A percentile compares a stretch with the other conserved stretches of the same genome.
Evolutionary conservation across 2,113 vertebrate species (phyloP).

Genomic region (Coryphaenoides rupestris): DNA sequence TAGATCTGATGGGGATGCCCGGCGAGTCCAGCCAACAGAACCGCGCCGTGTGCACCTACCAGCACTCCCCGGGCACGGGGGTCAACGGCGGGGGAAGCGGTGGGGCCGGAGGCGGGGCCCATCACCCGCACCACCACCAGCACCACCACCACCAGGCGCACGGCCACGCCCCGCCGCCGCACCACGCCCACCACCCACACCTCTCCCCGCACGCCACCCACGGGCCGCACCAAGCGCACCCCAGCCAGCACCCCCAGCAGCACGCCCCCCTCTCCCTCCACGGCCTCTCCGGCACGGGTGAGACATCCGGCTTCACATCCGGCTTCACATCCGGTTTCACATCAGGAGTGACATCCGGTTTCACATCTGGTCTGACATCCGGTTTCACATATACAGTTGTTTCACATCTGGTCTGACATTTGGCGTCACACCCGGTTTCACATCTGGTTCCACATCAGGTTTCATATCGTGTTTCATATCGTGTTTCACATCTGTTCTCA

Average conservation of each 20-base stretch:
- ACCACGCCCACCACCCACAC: conserved; percentile 66
- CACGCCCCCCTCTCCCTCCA: conserved; percentile 76
- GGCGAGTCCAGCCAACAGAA: conserved; percentile 74
- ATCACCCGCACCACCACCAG: conserved; percentile 53
- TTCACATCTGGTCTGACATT: no score
- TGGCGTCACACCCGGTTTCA: no score
- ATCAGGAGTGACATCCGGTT: no score
- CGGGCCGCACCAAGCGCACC: conserved; percentile 52
- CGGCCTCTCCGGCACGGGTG: conserved; percentile 75
- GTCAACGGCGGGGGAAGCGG: conserved; percentile 34
- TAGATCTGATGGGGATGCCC: conserved; percentile 80
- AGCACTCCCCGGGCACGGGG: conserved; percentile 72
- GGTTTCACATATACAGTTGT: no score
- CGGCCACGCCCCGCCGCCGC: conserved; percentile 48
- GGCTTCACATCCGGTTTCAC: no score
- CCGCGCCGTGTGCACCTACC: conserved; percentile 81
- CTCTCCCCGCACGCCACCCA: conserved; percentile 68
- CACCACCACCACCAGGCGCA: conserved; percentile 66
- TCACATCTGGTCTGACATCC: no score
- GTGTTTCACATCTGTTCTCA: no score
- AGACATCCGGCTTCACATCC: conserved; percentile 24
- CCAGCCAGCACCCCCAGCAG: conserved; percentile 58
- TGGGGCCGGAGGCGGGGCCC: conserved; percentile 22
- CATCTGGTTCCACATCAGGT: no score
- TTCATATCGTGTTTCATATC: no score